These are phyloP conservation scores for Erpetoichthys calabaricus DNA, from an alignment of 2,797 vertebrate species.

Conservation along the genomic window DNA sequence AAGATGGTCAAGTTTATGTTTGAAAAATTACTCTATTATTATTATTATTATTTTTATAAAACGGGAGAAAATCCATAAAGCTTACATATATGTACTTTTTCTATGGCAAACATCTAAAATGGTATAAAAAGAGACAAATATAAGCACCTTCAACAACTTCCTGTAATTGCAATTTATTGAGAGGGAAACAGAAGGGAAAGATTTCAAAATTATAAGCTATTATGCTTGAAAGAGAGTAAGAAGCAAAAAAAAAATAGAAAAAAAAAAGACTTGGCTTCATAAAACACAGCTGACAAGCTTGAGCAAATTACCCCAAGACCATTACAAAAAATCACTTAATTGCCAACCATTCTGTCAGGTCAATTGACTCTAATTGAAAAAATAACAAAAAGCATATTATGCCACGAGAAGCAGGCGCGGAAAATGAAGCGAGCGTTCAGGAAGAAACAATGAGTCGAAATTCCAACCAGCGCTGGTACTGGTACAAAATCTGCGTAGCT, in stretches of 20 bases:
- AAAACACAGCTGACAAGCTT: slow-evolving; percentile 98
- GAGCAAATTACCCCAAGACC: slow-evolving; percentile 96
- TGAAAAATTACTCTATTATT: slow-evolving; percentile 63
- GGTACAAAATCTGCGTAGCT: slow-evolving; percentile 73
- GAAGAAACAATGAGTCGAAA: slow-evolving; percentile 75
- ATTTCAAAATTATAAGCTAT: slow-evolving; percentile 98
- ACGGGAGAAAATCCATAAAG: no score
- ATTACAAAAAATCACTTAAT: slow-evolving; percentile 99
- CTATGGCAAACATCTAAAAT: slow-evolving; percentile 74
- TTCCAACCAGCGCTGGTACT: slow-evolving; percentile 65
- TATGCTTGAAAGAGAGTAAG: slow-evolving; percentile 74
- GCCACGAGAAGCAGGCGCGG: slow-evolving; percentile 69
- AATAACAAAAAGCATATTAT: slow-evolving; percentile 96
- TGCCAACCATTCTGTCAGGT: slow-evolving; percentile 98
- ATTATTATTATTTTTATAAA: slow-evolving; percentile 37
- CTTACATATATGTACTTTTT: slow-evolving; percentile 59
- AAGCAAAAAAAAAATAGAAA: slow-evolving; percentile 40
- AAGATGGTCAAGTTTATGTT: slow-evolving; percentile 77
- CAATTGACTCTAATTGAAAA: slow-evolving; percentile 99
- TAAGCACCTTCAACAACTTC: slow-evolving; percentile 94
- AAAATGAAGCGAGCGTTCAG: slow-evolving; percentile 84
- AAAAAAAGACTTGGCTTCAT: slow-evolving; percentile 76
- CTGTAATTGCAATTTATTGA: slow-evolving; percentile 99
- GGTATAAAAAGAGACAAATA: slow-evolving; percentile 63
- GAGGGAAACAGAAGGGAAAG: slow-evolving; percentile 93